Base-by-base conservation (phyloP, 2,113 vertebrate genomes). In the Polyodon spathula region DNA sequence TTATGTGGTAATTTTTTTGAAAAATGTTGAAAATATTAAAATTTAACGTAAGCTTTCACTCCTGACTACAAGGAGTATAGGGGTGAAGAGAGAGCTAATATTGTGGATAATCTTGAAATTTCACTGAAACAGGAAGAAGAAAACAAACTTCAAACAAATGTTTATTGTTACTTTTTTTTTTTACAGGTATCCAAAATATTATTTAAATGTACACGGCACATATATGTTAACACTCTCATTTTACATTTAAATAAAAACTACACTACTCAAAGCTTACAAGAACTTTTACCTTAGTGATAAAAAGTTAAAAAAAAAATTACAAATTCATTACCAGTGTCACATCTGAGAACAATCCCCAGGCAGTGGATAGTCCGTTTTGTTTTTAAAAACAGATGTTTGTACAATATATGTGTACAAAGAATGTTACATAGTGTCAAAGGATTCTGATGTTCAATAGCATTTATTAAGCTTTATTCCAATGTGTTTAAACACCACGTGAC, bases 131-230 rank as follows among this genome's bases (percentile, higher is more conserved):
- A 27, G 27, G 27, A 27, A 27, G 27, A 1, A 27, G 27, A 27
- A 27, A 27, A 27, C 27, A 27, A 27, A 27, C 17, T 59, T 14
- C 41, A 8, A 10, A 41, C 37, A 40, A 54, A 52, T 53, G 54
- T 76, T 70, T 70, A 74, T 66, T 69, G 39, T 62, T 54, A 52
- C 37, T 59, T 56, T 54, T 63, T 54, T 63, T 70, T 64, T 71
- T 40, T 64, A 66, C 59, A 71, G 41, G 37, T 60, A 60, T 64
- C 12, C 40, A 66, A 73, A 66, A 76, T 59, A 41, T 60, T 43
- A 60, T 56, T 56, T 51, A 50, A 54, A 56, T 27, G 17, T 42
- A 48, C 27, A 64, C 44, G 41, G 41, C 55, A 54, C 43, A 56
- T 50, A 51, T 11, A 12, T 50, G 41, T 50, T 14, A 54, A 17